A percentile compares a stretch with the other conserved stretches of the same genome.
phyloP scores from a whole-genome alignment of 2,888 invertebrate species.

The Gandaritis pyraliata region DNA sequence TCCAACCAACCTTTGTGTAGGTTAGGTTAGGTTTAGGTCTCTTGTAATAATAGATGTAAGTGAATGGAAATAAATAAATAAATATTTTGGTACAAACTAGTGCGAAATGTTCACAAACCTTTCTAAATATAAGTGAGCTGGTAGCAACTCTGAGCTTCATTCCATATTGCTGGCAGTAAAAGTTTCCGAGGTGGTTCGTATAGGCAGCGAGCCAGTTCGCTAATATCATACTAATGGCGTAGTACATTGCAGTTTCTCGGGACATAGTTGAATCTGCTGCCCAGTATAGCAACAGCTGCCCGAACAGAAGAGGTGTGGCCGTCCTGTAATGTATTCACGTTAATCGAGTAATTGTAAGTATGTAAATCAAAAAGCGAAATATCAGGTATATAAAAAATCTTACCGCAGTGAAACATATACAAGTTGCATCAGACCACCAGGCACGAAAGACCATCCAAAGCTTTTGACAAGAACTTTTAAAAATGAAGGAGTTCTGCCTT shows the following conservation, averaged over 20 bases:
- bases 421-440: slow-evolving; percentile 71
- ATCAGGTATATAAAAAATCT: slow-evolving; percentile 15
- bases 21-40: too few species aligned
- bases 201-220: slow-evolving; percentile 79
- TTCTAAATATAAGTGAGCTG: slow-evolving; percentile 90
- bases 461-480: slow-evolving; percentile 59
- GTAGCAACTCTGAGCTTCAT: slow-evolving; percentile 90
- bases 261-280: slow-evolving; percentile 78
- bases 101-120: slow-evolving; percentile 77
- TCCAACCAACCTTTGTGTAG: too few species aligned
- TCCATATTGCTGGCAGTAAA: slow-evolving; percentile 87
- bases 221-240: slow-evolving; percentile 76
- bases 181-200: slow-evolving; percentile 89
- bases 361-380: background rate
- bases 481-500: slow-evolving; percentile 63
- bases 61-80: too few species aligned
- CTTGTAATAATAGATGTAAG: too few species aligned
- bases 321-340: slow-evolving; percentile 77
- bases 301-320: slow-evolving; percentile 86
- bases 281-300: slow-evolving; percentile 77
- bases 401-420: slow-evolving; percentile 60
- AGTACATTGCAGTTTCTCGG: slow-evolving; percentile 82
- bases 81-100: too few species aligned
- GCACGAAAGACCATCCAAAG: slow-evolving; percentile 66
- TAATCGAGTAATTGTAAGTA: background rate